Base-by-base conservation (phyloP, 2,888 invertebrate species). In the Uloborus plumipes region DNA sequence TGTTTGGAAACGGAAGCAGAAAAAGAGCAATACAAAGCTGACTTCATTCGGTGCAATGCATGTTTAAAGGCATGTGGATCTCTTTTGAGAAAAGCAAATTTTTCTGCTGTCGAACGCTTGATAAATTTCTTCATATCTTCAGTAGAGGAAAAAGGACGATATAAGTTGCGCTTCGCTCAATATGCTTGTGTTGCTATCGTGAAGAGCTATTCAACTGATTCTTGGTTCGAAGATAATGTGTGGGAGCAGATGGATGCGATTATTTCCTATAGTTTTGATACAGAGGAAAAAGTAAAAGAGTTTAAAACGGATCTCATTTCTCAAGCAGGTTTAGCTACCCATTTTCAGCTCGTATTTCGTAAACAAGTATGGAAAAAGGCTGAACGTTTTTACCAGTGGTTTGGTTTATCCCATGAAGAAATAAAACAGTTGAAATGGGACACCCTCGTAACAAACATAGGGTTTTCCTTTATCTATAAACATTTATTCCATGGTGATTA, bases 181-280 rank as follows among this genome's bases (percentile, higher is more conserved):
- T 53, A 53, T n/a, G 53, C 53, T 53, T 53, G 53, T 53, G 15
- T 15, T 53, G 16, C 16, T 53, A 16, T 53, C 16, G n/a, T n/a
- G n/a, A n/a, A n/a, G n/a, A n/a, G n/a, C n/a, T n/a, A n/a, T n/a
- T n/a, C n/a, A n/a, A n/a, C n/a, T n/a, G n/a, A n/a, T n/a, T n/a
- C n/a, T n/a, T n/a, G n/a, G n/a, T 53, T 53, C 15, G 53, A 53
- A n/a, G 53, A n/a, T 53, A 16, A n/a, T 53, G 53, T 53, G n/a
- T 53, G 53, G 53, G 53, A 53, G 53, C 53, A 53, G 53, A 53
- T 53, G 53, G 53, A 53, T 53, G n/a, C 53, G n/a, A 53, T 53
- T 53, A 16, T 53, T 16, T 15, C 53, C 53, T 53, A n/a, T 15
- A 53, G 53, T n/a, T 15, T 53, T 53, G 53, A 15, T 53, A n/a